Percentiles rank a stretch among this genome's conserved stretches.
phyloP scores from a whole-genome alignment of 2,113 vertebrate genomes.

The Brachionichthys hirsutus region DNA sequence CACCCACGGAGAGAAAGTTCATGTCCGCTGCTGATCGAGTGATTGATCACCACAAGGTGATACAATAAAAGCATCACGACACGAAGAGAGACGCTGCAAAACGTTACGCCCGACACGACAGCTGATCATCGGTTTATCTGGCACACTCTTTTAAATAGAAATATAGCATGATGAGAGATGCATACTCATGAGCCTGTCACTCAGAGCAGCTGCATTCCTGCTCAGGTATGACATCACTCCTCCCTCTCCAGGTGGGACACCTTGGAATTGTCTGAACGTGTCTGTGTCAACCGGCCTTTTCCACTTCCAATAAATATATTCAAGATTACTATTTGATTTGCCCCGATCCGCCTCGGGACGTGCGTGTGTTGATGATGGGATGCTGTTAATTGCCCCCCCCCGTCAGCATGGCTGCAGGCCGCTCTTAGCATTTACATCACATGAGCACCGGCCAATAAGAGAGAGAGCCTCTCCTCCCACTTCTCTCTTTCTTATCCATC shows the following conservation, averaged over 20 bases:
- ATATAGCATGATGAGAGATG: no score
- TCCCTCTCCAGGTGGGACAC: constrained; percentile 59
- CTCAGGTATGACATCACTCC: constrained; percentile 38
- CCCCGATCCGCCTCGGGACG: constrained; percentile 65
- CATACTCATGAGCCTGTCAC: background rate
- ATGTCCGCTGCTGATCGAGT: no score
- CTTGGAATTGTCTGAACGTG: constrained; percentile 61
- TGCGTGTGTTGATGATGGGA: constrained; percentile 59
- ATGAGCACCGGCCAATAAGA: constrained; percentile 46
- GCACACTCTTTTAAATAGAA: no score
- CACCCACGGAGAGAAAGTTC: no score
- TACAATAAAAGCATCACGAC: no score
- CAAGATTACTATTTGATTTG: constrained; percentile 67
- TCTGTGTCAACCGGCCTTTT: constrained; percentile 46
- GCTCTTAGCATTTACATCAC: constrained; percentile 71
- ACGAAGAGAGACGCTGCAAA: no score
- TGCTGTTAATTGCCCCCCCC: constrained; percentile 72
- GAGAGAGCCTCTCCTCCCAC: constrained; percentile 26
- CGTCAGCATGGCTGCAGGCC: constrained; percentile 68
- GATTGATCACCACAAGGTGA: no score
- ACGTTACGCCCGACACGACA: no score
- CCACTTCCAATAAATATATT: constrained; percentile 51
- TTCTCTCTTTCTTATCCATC: constrained; percentile 7
- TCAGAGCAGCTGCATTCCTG: background rate
- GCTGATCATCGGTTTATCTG: no score